These are phyloP conservation scores for Callopanchax toddi DNA, from an alignment of 2,113 vertebrate species.

Conservation along the genomic window DNA sequence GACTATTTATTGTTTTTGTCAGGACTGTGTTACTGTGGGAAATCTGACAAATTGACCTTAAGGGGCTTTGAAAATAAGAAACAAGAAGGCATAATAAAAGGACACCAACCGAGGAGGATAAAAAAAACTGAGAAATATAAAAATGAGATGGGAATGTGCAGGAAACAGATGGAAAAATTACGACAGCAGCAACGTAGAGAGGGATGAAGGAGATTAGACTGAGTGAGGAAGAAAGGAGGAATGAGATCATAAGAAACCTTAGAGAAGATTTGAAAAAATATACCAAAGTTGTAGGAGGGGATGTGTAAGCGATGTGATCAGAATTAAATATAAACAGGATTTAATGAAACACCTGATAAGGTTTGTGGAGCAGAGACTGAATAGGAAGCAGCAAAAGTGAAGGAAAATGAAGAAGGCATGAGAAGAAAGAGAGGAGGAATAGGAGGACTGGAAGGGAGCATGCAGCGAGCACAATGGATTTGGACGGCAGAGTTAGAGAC, in stretches of 20 bases:
- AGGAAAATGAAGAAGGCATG: slow-evolving; percentile 13
- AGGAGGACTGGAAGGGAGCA: slow-evolving; percentile 19
- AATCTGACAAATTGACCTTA: too few relatives aligned
- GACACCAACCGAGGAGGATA: too few relatives aligned
- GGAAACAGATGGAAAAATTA: not conserved
- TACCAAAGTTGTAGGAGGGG: not conserved
- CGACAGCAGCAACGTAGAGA: not conserved
- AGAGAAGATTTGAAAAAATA: too few relatives aligned
- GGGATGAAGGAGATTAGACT: not conserved
- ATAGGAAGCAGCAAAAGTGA: not conserved
- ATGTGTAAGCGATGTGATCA: not conserved
- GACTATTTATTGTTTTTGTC: too few relatives aligned
- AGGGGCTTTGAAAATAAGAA: too few relatives aligned
- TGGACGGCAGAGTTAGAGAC: slow-evolving; percentile 50
- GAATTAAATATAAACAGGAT: slow-evolving; percentile 18
- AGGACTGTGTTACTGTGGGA: too few relatives aligned
- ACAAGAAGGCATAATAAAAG: too few relatives aligned
- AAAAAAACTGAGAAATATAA: too few relatives aligned
- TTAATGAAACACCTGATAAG: slow-evolving; percentile 8
- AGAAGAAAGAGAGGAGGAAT: slow-evolving; percentile 18
- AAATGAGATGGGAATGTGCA: not conserved
- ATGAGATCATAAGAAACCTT: not conserved
- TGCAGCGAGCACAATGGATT: slow-evolving; percentile 56
- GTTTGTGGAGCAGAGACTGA: slow-evolving; percentile 6
- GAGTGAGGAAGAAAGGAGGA: not conserved